Conservation (phyloP, 2,888 invertebrate genomes). For the Acanthosepion esculentum region DNA sequence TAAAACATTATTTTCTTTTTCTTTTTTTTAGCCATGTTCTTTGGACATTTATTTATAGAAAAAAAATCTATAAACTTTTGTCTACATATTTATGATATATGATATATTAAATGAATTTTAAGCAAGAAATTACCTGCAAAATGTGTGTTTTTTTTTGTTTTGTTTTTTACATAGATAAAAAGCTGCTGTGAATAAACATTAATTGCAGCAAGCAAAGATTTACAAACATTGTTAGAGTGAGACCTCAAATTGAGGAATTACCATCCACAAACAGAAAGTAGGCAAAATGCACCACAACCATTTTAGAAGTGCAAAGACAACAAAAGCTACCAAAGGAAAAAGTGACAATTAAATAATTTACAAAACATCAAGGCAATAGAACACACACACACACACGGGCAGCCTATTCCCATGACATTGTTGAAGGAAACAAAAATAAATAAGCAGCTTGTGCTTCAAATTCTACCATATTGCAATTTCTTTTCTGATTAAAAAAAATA, state of each 20-base stretch:
- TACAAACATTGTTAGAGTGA: not conserved
- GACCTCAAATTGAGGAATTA: not conserved
- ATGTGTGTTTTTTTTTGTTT: not conserved
- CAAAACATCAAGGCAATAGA: not conserved
- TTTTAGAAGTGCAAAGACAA: slow-evolving; percentile 16
- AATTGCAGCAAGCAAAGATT: slow-evolving; percentile 4
- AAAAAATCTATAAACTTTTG: too few species aligned
- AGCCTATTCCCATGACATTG: not conserved
- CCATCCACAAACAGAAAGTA: not conserved
- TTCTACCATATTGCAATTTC: not conserved
- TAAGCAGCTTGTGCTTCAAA: not conserved
- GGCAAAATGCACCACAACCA: slow-evolving; percentile 4
- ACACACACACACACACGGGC: not conserved
- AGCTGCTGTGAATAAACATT: slow-evolving; percentile 3
- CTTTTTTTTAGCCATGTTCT: too few species aligned
- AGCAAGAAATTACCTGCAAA: not conserved
- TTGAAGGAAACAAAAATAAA: not conserved
- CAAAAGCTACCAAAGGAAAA: not conserved
- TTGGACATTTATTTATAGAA: too few species aligned
- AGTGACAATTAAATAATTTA: not conserved
- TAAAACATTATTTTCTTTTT: too few species aligned
- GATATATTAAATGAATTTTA: not conserved
- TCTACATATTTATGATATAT: too few species aligned
- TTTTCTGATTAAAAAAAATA: too few species aligned
- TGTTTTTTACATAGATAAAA: not conserved